These are phyloP conservation scores for Phalera bucephala DNA, from an alignment of 2,888 invertebrate genomes.

Conservation along the genomic window DNA sequence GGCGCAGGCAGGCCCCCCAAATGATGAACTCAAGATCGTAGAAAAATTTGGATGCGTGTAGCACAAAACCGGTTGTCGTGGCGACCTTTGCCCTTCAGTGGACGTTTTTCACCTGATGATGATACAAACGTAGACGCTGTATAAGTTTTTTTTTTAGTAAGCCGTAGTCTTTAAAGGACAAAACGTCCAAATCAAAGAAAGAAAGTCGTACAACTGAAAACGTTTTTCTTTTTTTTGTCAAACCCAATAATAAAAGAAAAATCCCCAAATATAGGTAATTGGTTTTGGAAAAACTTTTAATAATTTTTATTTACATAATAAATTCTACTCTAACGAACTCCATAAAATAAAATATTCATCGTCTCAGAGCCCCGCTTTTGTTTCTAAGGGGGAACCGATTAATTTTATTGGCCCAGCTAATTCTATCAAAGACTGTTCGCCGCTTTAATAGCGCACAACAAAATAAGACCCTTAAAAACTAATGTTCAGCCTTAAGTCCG, in stretches of 20 bases:
- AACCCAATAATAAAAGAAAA: background rate
- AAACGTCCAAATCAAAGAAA: too few relatives aligned
- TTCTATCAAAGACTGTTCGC: constrained; percentile 73
- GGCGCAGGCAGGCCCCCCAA: too few relatives aligned
- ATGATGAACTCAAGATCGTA: too few relatives aligned
- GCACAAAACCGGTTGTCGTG: too few relatives aligned
- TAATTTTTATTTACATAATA: constrained; percentile 32
- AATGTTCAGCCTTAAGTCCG: constrained; percentile 79
- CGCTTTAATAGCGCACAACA: constrained; percentile 76
- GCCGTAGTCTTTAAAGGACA: too few relatives aligned
- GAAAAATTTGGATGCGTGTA: too few relatives aligned
- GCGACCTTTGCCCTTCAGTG: too few relatives aligned
- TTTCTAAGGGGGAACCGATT: constrained; percentile 58
- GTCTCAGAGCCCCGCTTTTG: constrained; percentile 31
- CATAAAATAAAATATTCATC: constrained; percentile 34
- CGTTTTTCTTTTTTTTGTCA: too few relatives aligned
- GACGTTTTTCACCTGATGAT: too few relatives aligned
- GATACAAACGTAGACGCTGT: too few relatives aligned
- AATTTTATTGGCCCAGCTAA: constrained; percentile 76
- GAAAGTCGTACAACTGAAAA: too few relatives aligned
- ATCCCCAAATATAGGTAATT: background rate
- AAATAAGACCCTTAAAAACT: constrained; percentile 82
- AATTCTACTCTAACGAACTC: constrained; percentile 31
- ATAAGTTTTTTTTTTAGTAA: too few relatives aligned
- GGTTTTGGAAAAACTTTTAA: background rate